phyloP scores from a whole-genome alignment of 2,888 invertebrate species.

The Caenorhabditis panamensis region DNA sequence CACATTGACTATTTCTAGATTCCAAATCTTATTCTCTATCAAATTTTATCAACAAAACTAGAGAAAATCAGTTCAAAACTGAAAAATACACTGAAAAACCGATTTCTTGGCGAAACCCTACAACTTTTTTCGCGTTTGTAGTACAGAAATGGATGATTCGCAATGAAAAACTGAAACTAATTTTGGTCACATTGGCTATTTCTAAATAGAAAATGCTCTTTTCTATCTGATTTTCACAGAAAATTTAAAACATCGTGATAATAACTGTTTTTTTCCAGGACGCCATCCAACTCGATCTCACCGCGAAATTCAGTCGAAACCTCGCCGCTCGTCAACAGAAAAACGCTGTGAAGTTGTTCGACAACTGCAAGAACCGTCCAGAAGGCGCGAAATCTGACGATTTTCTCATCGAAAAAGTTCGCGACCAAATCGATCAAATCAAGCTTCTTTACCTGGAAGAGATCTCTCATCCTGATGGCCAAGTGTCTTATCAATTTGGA shows the following conservation, averaged over 20 bases:
- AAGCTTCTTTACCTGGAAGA: slow-evolving; percentile 77
- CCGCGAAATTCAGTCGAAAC: slow-evolving; percentile 72
- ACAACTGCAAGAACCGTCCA: slow-evolving; percentile 63
- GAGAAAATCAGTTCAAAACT: too few species aligned
- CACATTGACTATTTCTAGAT: too few species aligned
- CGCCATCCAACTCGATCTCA: slow-evolving; percentile 77
- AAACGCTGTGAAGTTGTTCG: slow-evolving; percentile 75
- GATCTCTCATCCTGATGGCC: slow-evolving; percentile 59
- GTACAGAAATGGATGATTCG: too few species aligned
- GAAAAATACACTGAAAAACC: too few species aligned
- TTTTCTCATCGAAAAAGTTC: slow-evolving; percentile 67
- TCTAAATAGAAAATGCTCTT: too few species aligned
- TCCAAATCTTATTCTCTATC: too few species aligned
- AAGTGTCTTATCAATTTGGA: slow-evolving; percentile 67
- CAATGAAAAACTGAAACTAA: too few species aligned
- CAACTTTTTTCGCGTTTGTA: too few species aligned
- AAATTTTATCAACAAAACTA: too few species aligned
- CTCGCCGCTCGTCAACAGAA: slow-evolving; percentile 73
- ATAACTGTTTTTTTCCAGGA: slow-evolving; percentile 75
- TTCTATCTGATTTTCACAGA: too few species aligned
- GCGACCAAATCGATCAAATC: slow-evolving; percentile 73
- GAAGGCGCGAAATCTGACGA: slow-evolving; percentile 34
- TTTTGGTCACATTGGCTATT: too few species aligned
- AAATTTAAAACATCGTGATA: not conserved
- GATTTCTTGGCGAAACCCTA: too few species aligned